Conservation (phyloP, 1,140 invertebrate species). For the Bombyx mori region ASM3026992v2 NC_085110.1:6539501-6540000, state of each 20-base stretch:
- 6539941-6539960: slow-evolving; percentile 54
- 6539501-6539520: slow-evolving; percentile 47
- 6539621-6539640: not conserved
- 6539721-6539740: too few relatives aligned
- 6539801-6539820: too few relatives aligned
- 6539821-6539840: not conserved
- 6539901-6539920: slow-evolving; percentile 38
- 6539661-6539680: not conserved
- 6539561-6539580: slow-evolving; percentile 40
- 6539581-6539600: slow-evolving; percentile 4
- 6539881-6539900: slow-evolving; percentile 19
- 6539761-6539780: too few relatives aligned
- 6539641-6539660: not conserved
- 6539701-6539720: too few relatives aligned
- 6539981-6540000: slow-evolving; percentile 66
- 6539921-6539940: slow-evolving; percentile 44
- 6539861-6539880: not conserved
- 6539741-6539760: too few relatives aligned
- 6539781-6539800: too few relatives aligned
- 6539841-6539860: not conserved
- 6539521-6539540: slow-evolving; percentile 48
- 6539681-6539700: not conserved
- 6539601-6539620: not conserved
- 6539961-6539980: slow-evolving; percentile 58
- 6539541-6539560: slow-evolving; percentile 40